phyloP scores from a whole-genome alignment of 2,888 invertebrate genomes.

The Nemapogon koenigi region DNA sequence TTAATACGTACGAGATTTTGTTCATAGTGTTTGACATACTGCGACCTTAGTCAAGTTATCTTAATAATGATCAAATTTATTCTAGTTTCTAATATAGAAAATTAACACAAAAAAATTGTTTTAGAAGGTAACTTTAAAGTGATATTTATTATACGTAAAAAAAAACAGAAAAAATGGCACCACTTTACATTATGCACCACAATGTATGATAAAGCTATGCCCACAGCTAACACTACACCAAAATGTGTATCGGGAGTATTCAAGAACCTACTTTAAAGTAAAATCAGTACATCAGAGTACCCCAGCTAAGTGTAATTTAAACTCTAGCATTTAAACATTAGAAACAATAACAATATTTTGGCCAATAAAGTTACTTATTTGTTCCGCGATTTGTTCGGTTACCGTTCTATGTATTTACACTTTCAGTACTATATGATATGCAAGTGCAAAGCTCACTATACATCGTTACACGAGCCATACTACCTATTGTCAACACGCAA shows the following conservation, averaged over 20 bases:
- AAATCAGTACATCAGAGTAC: too few species aligned
- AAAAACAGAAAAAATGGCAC: constrained; percentile 61
- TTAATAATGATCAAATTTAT: too few species aligned
- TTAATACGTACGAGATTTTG: too few species aligned
- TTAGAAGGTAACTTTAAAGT: constrained; percentile 41
- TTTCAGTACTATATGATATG: constrained; percentile 47
- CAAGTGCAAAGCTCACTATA: constrained; percentile 66
- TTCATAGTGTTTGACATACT: too few species aligned
- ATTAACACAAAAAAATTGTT: not conserved
- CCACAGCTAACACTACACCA: too few species aligned
- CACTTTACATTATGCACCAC: constrained; percentile 48
- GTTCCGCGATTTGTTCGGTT: constrained; percentile 1
- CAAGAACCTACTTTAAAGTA: too few species aligned
- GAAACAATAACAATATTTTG: constrained; percentile 2
- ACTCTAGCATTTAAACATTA: not conserved
- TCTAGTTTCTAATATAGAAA: too few species aligned
- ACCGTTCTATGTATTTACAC: not conserved
- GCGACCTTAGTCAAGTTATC: too few species aligned
- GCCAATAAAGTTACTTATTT: not conserved
- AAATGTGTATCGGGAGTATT: too few species aligned
- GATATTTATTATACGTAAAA: constrained; percentile 39
- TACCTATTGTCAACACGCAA: constrained; percentile 35
- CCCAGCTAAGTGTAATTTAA: not conserved
- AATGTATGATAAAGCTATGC: constrained; percentile 14
- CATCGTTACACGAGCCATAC: constrained; percentile 33